Percentiles rank a stretch among this genome's conserved stretches.
Conservation (phyloP, 2,113 vertebrate genomes). For the Halichoerus grypus region DNA sequence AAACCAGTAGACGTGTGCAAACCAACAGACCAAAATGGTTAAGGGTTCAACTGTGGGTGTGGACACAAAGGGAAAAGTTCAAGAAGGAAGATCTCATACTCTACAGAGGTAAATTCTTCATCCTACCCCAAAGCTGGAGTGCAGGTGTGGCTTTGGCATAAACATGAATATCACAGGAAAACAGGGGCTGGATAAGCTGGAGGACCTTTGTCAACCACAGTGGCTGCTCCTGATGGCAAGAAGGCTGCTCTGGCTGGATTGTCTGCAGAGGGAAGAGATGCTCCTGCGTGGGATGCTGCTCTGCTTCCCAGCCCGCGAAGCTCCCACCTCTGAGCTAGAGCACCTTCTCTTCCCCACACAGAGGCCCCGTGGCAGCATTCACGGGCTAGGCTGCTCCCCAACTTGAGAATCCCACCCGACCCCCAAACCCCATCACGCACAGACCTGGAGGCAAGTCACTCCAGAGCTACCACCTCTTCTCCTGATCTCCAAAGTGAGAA, state of each 20-base stretch:
- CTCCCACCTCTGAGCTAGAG: neutral
- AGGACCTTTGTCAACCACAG: neutral
- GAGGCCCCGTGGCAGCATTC: neutral
- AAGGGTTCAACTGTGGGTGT: neutral
- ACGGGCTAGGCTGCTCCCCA: too few species aligned
- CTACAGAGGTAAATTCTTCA: neutral
- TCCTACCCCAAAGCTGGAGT: neutral
- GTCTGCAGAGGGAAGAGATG: rapidly evolving
- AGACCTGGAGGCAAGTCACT: neutral
- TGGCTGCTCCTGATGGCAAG: neutral
- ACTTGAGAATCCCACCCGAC: neutral
- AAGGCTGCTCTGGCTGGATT: neutral
- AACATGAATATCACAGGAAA: neutral
- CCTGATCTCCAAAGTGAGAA: neutral
- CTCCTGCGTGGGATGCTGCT: rapidly evolving
- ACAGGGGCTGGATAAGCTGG: neutral
- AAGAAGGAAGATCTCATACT: neutral
- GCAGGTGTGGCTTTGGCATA: neutral
- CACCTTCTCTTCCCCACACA: too few species aligned
- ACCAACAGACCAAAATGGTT: neutral
- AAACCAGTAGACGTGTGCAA: neutral
- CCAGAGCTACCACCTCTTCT: rapidly evolving
- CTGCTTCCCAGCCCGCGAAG: rapidly evolving
- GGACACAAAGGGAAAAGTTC: neutral
- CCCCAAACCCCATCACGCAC: neutral